Evolutionary conservation across 2,113 vertebrate species (phyloP).

Genomic region (Zosterops borbonicus): DNA sequence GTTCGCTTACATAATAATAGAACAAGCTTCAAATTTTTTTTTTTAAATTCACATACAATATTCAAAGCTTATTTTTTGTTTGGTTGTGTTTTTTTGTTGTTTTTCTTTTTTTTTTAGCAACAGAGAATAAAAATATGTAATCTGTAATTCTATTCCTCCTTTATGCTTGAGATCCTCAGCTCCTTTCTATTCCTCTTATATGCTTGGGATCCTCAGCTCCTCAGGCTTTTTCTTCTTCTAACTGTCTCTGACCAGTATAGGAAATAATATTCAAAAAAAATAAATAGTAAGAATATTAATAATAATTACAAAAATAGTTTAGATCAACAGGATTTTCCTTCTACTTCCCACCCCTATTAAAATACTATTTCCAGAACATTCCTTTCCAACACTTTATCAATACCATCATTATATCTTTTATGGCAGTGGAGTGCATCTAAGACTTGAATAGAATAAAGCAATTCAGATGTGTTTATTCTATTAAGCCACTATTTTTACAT

Average conservation of each 20-base stretch:
- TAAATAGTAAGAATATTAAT: neutral
- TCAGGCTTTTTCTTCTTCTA: neutral
- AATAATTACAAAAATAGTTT: neutral
- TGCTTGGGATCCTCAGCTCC: neutral
- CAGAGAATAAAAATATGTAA: neutral
- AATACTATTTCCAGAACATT: constrained; percentile 12
- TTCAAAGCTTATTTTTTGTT: neutral
- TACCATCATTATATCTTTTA: neutral
- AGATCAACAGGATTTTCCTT: neutral
- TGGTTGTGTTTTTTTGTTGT: neutral
- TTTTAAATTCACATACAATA: neutral
- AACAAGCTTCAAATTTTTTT: neutral
- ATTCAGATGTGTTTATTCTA: neutral
- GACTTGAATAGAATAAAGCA: neutral
- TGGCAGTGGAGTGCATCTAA: constrained; percentile 4
- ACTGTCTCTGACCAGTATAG: neutral
- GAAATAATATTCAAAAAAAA: neutral
- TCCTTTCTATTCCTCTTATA: neutral
- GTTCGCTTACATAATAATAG: neutral
- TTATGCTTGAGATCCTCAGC: neutral
- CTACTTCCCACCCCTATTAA: neutral
- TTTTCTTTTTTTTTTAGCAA: neutral
- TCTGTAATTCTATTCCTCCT: neutral
- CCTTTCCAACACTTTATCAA: constrained; percentile 10
- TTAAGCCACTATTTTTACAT: neutral